Evolutionary conservation across 2,113 vertebrate species (phyloP), one percentile per base, ranked within the genome.

Genomic region (Aleadryas rufinucha): DNA sequence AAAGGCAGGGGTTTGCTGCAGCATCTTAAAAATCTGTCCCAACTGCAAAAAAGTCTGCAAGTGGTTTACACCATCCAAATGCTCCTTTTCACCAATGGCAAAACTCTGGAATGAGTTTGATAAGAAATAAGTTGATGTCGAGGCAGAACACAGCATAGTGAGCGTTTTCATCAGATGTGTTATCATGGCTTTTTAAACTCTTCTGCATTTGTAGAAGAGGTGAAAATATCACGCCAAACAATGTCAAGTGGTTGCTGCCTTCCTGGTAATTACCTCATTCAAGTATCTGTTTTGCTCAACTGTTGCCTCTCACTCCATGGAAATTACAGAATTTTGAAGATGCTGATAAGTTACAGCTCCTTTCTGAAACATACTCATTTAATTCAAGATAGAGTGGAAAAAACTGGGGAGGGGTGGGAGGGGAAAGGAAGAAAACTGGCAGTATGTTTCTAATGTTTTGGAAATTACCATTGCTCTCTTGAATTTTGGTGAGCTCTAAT

Each of bases 1-100:
- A 47, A 95, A 93, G 76, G 92, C 80, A 86, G 54, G 64, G 59
- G 20, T 39, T 96, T 97, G 95, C 93, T 78, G n/a, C 76, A 85
- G 61, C 9, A 1, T 89, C 91, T 78, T 95, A 75, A 96, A 97
- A 95, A 95, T 77, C 79, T 84, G 2, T 19, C 74, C 53, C 54
- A 77, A 49, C 85, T 64, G 52, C 52, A 6, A 91, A 63, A 76
- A 87, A 91, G 53, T 35, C 39, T 87, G 83, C 35, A 56, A 84
- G 57, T 75, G 28, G 75, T 77, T 81, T 27, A 65, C 59, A 52
- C 74, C 71, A 60, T 77, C 69, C 15, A 7, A 90, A 71, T 86
- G 63, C 10, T 83, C 56, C 10, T 91, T 95, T 96, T 94, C 92
- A 78, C 56, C 92, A 78, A 19, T 37, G 16, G 27, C 90, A 97